phyloP scores from a whole-genome alignment of 2,797 vertebrate species.

The Buceros bicornis region DNA sequence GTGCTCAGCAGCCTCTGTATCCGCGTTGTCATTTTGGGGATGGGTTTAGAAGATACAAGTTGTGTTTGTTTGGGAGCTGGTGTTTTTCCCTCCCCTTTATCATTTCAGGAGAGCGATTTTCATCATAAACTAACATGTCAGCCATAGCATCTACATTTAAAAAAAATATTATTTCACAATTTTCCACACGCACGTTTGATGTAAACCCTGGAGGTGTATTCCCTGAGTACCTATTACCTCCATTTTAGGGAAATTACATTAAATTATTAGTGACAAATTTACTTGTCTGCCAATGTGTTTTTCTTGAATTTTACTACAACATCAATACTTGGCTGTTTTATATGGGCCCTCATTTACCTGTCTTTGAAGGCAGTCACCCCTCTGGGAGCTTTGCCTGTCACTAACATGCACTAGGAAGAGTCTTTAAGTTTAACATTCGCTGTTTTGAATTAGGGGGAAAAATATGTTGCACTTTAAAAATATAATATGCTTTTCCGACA shows the following conservation, averaged over 20 bases:
- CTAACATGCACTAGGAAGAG: constrained; percentile 75
- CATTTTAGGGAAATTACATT: constrained; percentile 88
- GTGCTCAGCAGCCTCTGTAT: constrained; percentile 35
- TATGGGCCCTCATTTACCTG: constrained; percentile 83
- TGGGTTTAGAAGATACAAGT: neutral
- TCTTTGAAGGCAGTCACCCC: constrained; percentile 84
- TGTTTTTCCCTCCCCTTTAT: constrained; percentile 61
- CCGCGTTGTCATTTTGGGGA: constrained; percentile 3
- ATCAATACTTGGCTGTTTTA: constrained; percentile 86
- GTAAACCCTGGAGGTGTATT: constrained; percentile 86
- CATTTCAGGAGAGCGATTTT: constrained; percentile 80
- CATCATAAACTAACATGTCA: constrained; percentile 82
- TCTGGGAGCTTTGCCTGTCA: constrained; percentile 83
- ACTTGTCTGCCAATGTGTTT: constrained; percentile 88
- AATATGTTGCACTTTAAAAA: constrained; percentile 75
- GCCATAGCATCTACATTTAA: constrained; percentile 80
- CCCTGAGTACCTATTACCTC: constrained; percentile 85
- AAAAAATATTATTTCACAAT: constrained; percentile 80
- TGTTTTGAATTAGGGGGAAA: constrained; percentile 77
- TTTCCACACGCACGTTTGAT: constrained; percentile 83
- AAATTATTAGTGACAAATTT: constrained; percentile 89
- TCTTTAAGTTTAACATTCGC: constrained; percentile 80
- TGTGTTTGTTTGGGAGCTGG: constrained; percentile 19
- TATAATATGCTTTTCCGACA: constrained; percentile 45
- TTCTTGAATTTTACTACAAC: constrained; percentile 87